Percentiles rank a stretch among this genome's conserved stretches.
Evolutionary conservation across 2,888 invertebrate species (phyloP).

Genomic region (Temnothorax rugatulus): DNA sequence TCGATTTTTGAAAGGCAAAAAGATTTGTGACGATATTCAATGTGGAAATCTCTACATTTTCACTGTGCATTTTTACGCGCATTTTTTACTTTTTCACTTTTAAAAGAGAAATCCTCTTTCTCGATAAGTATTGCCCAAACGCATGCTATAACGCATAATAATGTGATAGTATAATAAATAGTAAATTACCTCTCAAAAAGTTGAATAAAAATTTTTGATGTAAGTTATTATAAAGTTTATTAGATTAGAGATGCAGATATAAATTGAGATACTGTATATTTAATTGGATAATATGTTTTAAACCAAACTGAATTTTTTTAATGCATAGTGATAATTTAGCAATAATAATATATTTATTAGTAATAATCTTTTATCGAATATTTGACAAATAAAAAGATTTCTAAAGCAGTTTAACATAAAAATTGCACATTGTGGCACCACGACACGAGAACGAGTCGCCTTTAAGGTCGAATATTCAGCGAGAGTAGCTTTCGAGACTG

Average conservation of each 20-base stretch:
- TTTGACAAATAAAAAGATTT: background rate
- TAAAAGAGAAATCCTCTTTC: background rate
- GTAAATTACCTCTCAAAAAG: background rate
- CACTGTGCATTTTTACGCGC: too few species aligned
- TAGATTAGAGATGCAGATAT: background rate
- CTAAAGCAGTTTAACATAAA: background rate
- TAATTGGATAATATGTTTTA: background rate
- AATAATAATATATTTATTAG: background rate
- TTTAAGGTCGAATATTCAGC: conserved; percentile 27
- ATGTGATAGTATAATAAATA: background rate
- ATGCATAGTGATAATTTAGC: background rate
- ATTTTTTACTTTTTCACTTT: background rate
- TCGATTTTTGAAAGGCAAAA: conserved; percentile 13
- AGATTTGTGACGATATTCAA: background rate
- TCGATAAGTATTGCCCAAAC: background rate
- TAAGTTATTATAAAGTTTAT: background rate
- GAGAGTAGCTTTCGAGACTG: conserved; percentile 14
- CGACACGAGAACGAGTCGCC: conserved; percentile 5
- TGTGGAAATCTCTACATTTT: background rate
- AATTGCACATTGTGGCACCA: background rate
- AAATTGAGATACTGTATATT: background rate
- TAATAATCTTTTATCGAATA: background rate
- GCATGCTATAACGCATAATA: background rate
- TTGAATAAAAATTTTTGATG: background rate
- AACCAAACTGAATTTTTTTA: background rate